A percentile compares a stretch with the other conserved stretches of the same genome.
These are phyloP conservation scores for Encarsia formosa DNA, from an alignment of 2,888 invertebrate genomes.

Conservation along the genomic window DNA sequence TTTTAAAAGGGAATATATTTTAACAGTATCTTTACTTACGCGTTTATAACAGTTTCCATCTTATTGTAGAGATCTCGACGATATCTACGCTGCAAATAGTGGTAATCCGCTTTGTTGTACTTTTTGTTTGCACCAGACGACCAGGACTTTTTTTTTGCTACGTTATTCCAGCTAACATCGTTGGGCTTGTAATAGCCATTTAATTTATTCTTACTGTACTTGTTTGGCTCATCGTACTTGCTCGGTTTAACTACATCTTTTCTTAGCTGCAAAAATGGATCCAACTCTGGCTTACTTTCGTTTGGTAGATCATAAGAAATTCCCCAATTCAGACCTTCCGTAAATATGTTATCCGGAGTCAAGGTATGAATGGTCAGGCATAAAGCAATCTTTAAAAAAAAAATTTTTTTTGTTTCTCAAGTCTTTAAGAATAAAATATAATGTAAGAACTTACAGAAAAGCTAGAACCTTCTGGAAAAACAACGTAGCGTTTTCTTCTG, in stretches of 20 bases:
- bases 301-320: slow-evolving; percentile 60
- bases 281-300: slow-evolving; percentile 46
- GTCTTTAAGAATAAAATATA: not conserved
- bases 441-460: slow-evolving; percentile 66
- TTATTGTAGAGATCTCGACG: slow-evolving; percentile 67
- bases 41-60: slow-evolving; percentile 65
- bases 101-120: slow-evolving; percentile 39
- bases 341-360: slow-evolving; percentile 53
- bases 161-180: slow-evolving; percentile 20
- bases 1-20: not conserved
- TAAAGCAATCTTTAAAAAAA: slow-evolving; percentile 51
- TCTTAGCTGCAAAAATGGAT: slow-evolving; percentile 41
- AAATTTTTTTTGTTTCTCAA: not conserved
- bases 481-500: slow-evolving; percentile 61
- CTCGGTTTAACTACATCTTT: slow-evolving; percentile 37
- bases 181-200: slow-evolving; percentile 24
- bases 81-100: slow-evolving; percentile 58
- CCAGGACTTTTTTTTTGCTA: slow-evolving; percentile 35
- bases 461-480: slow-evolving; percentile 68
- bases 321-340: slow-evolving; percentile 68
- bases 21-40: slow-evolving; percentile 55
- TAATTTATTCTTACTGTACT: slow-evolving; percentile 15
- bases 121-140: slow-evolving; percentile 32
- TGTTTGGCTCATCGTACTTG: slow-evolving; percentile 22
- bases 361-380: slow-evolving; percentile 58